phyloP scores from a whole-genome alignment of 2,797 vertebrate species.

The Pseudomugil tenellus region DNA sequence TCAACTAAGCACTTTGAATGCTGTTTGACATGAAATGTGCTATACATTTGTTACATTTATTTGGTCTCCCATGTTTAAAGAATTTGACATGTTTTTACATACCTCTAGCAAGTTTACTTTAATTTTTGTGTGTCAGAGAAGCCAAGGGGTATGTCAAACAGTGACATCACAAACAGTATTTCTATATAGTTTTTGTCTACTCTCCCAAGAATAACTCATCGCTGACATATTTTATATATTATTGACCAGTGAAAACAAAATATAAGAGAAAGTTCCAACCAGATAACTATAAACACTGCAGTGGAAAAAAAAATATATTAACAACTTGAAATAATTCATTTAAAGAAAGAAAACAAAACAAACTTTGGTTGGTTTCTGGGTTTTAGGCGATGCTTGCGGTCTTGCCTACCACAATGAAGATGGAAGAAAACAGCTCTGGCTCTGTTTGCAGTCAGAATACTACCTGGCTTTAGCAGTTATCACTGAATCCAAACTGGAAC shows the following conservation, averaged over 20 bases:
- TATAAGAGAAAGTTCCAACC: too few relatives aligned
- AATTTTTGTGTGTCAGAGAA: neutral
- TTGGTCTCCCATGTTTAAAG: neutral
- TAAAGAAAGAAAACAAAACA: too few relatives aligned
- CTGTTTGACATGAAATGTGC: too few relatives aligned
- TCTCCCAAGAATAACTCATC: neutral
- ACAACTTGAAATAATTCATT: too few relatives aligned
- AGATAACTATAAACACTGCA: too few relatives aligned
- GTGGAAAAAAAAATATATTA: neutral
- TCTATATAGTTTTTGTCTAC: neutral
- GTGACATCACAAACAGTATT: neutral
- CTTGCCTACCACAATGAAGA: slow-evolving; percentile 61
- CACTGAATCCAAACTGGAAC: slow-evolving; percentile 76
- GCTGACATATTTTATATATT: neutral
- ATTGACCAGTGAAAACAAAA: neutral
- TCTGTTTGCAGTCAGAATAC: slow-evolving; percentile 51
- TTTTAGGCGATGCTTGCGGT: slow-evolving; percentile 35
- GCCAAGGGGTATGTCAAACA: neutral
- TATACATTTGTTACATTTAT: neutral
- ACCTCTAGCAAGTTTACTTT: neutral
- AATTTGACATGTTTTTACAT: neutral
- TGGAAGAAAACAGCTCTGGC: slow-evolving; percentile 73
- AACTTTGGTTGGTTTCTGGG: slow-evolving; percentile 6
- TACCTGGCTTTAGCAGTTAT: slow-evolving; percentile 70
- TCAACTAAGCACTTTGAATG: neutral